Base-by-base conservation (phyloP, 2,888 invertebrate species). In the Lithophane leautieri region DNA sequence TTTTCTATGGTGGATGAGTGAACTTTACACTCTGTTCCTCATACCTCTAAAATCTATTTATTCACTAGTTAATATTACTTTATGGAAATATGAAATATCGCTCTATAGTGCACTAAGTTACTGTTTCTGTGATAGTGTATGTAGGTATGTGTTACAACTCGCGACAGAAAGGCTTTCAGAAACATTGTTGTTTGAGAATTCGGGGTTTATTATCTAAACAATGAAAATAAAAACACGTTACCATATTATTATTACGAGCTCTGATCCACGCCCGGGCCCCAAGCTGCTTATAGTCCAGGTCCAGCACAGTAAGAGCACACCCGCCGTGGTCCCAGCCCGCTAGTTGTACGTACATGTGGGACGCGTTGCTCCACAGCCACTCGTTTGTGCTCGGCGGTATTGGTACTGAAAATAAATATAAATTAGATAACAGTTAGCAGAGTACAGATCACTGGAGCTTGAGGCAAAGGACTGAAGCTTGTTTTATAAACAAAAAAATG, bases 291-390 rank as follows among this genome's bases (percentile, higher is more conserved):
- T 97, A 97, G 90, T 98, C 98, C 65, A 98, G 97, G n/a, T 98
- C 98, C 94, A 98, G 98, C 85, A 97, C 97, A 74, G 97, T 97
- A 87, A 99, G 97, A 19, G 98, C 97, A 93, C 99, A 99, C 44
- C 98, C 98, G 9, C 98, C 98, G 89, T 98, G 98, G 77, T 98
- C 98, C 99, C 99, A 99, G 22, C 98, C 97, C 42, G 97, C 97
- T 71, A 98, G 96, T 92, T 98, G 98, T 56, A 99, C 96, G 89
- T 97, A 97, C 42, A 98, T 97, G 83, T 98, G 98, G 0, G 98
- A 98, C 58, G 98, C 97, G 93, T 99, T 99, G 81, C 98, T 97
- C 91, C 97, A 97, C 77, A 99, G 95, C 92, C 99, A 97, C 90
- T 98, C 98, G 85, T 97, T 97, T 81, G 97, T 97, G 63, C 97